Conservation (phyloP, 2,888 invertebrate genomes). For the Alviniconcha strummeri region DNA sequence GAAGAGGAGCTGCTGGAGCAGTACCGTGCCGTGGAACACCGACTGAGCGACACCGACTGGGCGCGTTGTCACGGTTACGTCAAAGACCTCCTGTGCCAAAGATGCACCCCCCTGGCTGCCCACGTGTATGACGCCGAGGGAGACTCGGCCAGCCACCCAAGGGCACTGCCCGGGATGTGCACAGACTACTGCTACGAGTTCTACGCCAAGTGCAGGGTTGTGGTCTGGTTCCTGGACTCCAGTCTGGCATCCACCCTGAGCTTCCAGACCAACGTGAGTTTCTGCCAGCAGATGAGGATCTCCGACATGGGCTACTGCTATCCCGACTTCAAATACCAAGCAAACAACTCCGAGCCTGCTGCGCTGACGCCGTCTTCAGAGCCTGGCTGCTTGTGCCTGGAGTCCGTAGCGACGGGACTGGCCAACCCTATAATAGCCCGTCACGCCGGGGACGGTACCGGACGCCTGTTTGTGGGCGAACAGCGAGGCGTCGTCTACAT, state of each 20-base stretch:
- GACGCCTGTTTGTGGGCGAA: slow-evolving; percentile 66
- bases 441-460: slow-evolving; percentile 63
- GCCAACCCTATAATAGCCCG: slow-evolving; percentile 59
- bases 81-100: slow-evolving; percentile 19
- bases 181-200: slow-evolving; percentile 54
- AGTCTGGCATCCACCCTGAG: slow-evolving; percentile 22
- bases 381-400: slow-evolving; percentile 65
- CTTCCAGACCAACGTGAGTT: slow-evolving; percentile 38
- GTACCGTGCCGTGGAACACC: not conserved
- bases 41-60: not conserved
- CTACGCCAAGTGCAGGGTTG: slow-evolving; percentile 52
- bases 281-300: slow-evolving; percentile 53
- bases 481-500: slow-evolving; percentile 45
- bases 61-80: not conserved
- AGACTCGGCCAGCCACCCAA: slow-evolving; percentile 15
- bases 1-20: not conserved
- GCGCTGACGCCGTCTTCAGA: not conserved
- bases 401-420: slow-evolving; percentile 48
- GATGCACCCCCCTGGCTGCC: slow-evolving; percentile 24
- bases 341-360: not conserved
- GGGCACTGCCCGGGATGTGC: slow-evolving; percentile 67
- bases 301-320: slow-evolving; percentile 65
- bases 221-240: slow-evolving; percentile 51
- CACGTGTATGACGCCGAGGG: not conserved
- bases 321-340: slow-evolving; percentile 28